Evolutionary conservation across 2,888 invertebrate genomes (phyloP).

Genomic region (Drosophila melanosoma): DNA sequence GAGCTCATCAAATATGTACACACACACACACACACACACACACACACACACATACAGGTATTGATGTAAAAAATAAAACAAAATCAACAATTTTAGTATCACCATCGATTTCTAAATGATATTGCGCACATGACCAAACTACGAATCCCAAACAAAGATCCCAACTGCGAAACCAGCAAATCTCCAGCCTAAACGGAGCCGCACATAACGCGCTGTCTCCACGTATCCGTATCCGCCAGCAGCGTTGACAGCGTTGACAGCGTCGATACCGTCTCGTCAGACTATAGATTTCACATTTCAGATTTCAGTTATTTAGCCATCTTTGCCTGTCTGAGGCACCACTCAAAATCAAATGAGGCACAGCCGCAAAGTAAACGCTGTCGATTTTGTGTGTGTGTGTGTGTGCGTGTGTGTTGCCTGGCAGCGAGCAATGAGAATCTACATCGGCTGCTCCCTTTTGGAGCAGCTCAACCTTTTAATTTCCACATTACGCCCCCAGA

Average conservation of each 20-base stretch:
- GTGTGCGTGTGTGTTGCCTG: slow-evolving; percentile 26
- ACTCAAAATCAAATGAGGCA: slow-evolving; percentile 57
- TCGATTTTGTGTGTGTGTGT: slow-evolving; percentile 8
- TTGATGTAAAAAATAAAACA: neutral
- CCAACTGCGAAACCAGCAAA: slow-evolving; percentile 1
- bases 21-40: neutral
- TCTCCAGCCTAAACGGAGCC: neutral
- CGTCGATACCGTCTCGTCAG: neutral
- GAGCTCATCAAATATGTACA: neutral
- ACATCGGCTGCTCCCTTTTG: slow-evolving; percentile 20
- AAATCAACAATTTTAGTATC: neutral
- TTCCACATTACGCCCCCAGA: slow-evolving; percentile 50
- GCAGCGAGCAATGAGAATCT: slow-evolving; percentile 11
- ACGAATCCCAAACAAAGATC: neutral
- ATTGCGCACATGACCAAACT: slow-evolving; percentile 9
- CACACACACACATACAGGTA: neutral
- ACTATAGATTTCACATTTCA: slow-evolving; percentile 47
- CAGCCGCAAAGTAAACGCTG: slow-evolving; percentile 52
- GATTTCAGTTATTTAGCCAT: neutral
- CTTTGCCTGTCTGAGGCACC: slow-evolving; percentile 16
- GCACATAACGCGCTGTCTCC: neutral
- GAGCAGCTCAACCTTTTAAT: slow-evolving; percentile 51
- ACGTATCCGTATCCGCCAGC: neutral
- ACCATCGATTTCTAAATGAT: slow-evolving; percentile 2
- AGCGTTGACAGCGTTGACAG: neutral